Percentiles rank a stretch among this genome's conserved stretches.
Conservation (phyloP, 2,797 vertebrate genomes). For the Mycteria americana region DNA sequence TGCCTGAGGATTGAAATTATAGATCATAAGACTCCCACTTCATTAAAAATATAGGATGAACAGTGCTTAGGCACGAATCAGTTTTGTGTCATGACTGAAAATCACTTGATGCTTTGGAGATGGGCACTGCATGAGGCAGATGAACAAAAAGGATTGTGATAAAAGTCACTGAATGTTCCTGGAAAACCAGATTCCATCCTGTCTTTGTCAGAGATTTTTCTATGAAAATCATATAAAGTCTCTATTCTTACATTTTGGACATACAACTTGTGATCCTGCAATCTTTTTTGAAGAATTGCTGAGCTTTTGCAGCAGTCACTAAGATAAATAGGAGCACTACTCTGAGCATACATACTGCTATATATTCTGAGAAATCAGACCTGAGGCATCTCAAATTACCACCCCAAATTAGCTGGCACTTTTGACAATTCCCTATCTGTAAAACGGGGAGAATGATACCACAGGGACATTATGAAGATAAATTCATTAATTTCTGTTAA, state of each 20-base stretch:
- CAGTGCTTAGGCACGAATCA: not conserved
- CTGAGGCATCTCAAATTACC: conserved; percentile 16
- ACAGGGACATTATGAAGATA: conserved; percentile 46
- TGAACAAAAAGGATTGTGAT: not conserved
- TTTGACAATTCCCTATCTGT: conserved; percentile 24
- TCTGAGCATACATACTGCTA: not conserved
- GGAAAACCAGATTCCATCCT: not conserved
- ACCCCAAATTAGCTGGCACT: conserved; percentile 33
- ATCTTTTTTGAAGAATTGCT: not conserved
- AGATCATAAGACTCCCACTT: conserved; percentile 5
- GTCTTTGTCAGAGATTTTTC: not conserved
- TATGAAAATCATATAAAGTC: not conserved
- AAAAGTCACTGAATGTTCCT: not conserved
- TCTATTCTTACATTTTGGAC: not conserved
- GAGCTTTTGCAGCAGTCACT: not conserved
- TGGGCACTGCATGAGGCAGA: not conserved
- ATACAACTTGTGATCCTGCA: not conserved
- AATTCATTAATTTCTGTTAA: conserved; percentile 58
- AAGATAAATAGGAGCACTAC: not conserved
- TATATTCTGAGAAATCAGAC: conserved; percentile 2
- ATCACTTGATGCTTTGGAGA: not conserved
- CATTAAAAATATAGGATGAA: conserved; percentile 6
- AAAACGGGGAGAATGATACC: conserved; percentile 15
- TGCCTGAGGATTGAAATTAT: conserved; percentile 25
- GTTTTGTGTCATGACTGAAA: not conserved